Percentiles rank a stretch among this genome's conserved stretches.
phyloP scores from a whole-genome alignment of 2,113 vertebrate genomes.

The Dromas ardeola region DNA sequence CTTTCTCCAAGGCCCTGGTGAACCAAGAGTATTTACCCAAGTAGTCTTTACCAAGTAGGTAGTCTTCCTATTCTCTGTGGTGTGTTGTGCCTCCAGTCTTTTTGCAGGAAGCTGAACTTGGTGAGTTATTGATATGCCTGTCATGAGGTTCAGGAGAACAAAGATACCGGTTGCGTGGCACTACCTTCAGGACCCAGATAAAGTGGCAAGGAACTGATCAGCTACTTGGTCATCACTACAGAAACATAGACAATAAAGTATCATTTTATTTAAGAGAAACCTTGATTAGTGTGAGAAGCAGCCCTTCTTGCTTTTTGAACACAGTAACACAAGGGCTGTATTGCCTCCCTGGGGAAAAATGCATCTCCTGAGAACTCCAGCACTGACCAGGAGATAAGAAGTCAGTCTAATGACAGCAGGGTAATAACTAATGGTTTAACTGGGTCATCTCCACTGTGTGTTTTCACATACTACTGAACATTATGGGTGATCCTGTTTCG shows the following conservation, averaged over 20 bases:
- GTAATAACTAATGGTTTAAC: background rate
- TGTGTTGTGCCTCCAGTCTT: background rate
- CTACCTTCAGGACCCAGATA: background rate
- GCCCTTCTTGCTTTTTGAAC: background rate
- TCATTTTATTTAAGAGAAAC: background rate
- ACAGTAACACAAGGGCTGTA: background rate
- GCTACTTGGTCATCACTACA: background rate
- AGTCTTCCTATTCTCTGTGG: background rate
- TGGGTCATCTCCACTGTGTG: background rate
- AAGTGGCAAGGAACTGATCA: background rate
- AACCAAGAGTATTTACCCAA: background rate
- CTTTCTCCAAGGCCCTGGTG: background rate
- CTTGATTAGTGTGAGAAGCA: background rate
- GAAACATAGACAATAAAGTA: background rate
- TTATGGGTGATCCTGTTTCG: background rate
- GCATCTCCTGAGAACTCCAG: background rate
- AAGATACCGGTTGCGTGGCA: background rate
- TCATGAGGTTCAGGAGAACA: background rate
- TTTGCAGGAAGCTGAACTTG: background rate
- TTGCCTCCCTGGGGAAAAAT: background rate
- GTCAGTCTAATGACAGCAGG: background rate
- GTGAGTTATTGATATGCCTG: background rate
- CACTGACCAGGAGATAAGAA: background rate
- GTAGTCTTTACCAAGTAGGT: background rate
- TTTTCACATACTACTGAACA: background rate